Evolutionary conservation across 2,113 vertebrate genomes (phyloP), one percentile per base, ranked within the genome.

Genomic region (Odobenus rosmarus): DNA sequence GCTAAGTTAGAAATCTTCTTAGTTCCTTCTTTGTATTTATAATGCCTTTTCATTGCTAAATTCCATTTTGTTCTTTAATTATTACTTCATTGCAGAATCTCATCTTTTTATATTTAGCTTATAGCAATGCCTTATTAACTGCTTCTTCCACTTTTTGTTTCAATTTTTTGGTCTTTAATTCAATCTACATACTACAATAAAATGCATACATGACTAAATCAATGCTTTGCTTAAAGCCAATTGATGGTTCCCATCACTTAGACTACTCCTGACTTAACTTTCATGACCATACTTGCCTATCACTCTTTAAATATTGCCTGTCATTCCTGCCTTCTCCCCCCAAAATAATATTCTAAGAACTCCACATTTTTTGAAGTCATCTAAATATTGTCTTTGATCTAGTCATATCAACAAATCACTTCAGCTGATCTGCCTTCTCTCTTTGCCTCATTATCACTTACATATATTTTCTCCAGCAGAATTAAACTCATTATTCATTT

Each of bases 91-190:
- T 51, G 39, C 3, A 46, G 39, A 24, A 23, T 82, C 28, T 71
- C 15, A 3, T 14, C 21, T 67, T 84, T 36, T 72, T 11, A 28
- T 3, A 4, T 42, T 36, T 42, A n/a, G 16, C 16, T 10, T 21
- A 13, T 2, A 9, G 18, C 42, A 7, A 9, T 31, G 9, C 7
- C n/a, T 42, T 53, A 1, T 55, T 39, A 24, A 49, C 2, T 1
- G 33, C 16, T 8, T 74, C 23, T 59, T 24, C 1, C 49, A 31
- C 21, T 6, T 53, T 71, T 9, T 16, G 7, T 26, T 49, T 76
- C 9, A 7, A 3, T 33, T 31, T 61, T 21, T 72, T 39, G 33
- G 26, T 8, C 3, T 82, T 91, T 51, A 7, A 33, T 57, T 79
- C 28, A 86, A 1, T 21, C 9, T 51, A 7, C 26, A 8, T 42